These are phyloP conservation scores for Calephelis perditalis DNA, from an alignment of 2,888 invertebrate genomes.

Conservation along the genomic window DNA sequence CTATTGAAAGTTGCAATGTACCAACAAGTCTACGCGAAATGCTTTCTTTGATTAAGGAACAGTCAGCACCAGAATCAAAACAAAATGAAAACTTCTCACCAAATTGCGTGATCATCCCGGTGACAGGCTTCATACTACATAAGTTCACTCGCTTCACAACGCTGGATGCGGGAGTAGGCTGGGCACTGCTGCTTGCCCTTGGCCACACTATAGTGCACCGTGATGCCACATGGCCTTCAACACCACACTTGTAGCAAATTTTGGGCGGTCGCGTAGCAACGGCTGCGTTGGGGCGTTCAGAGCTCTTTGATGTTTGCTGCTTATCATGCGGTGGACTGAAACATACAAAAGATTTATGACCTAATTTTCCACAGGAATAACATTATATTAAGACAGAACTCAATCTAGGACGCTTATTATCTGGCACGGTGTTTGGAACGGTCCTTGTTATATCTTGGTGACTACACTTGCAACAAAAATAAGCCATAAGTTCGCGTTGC, in stretches of 20 bases:
- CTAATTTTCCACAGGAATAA: constrained; percentile 23
- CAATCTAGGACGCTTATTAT: constrained; percentile 16
- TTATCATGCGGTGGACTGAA: constrained; percentile 18
- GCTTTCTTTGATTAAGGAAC: constrained; percentile 21
- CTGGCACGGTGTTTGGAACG: constrained; percentile 10
- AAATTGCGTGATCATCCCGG: constrained; percentile 16
- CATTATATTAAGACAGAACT: constrained; percentile 20
- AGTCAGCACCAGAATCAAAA: constrained; percentile 24
- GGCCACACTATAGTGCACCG: constrained; percentile 17
- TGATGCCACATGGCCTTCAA: constrained; percentile 19
- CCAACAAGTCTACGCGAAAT: constrained; percentile 14
- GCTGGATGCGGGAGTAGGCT: neutral
- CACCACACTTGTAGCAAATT: constrained; percentile 22
- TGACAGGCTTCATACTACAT: constrained; percentile 18
- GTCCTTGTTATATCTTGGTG: constrained; percentile 12
- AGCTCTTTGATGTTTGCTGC: constrained; percentile 16
- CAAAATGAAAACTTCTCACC: constrained; percentile 25
- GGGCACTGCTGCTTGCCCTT: neutral
- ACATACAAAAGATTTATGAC: constrained; percentile 24
- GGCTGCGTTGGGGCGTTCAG: constrained; percentile 18
- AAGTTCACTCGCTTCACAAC: constrained; percentile 19
- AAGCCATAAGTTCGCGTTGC: constrained; percentile 21
- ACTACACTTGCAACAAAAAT: constrained; percentile 16
- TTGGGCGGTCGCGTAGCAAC: constrained; percentile 12
- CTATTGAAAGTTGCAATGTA: too few relatives aligned